phyloP scores from a whole-genome alignment of 2,797 vertebrate species.

The Lithobates sylvaticus region DNA sequence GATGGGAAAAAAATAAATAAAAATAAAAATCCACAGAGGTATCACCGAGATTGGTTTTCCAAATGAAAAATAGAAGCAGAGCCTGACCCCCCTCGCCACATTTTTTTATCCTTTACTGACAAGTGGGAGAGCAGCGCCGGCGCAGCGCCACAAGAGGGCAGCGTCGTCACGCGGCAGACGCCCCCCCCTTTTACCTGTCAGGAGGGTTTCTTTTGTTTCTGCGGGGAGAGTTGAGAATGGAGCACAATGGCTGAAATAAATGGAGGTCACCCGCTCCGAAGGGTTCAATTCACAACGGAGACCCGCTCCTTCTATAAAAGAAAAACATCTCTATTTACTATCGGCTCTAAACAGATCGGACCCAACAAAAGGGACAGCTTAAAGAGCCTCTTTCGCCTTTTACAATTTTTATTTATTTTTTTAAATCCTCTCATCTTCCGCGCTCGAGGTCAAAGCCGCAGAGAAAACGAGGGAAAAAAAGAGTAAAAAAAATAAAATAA shows the following conservation, averaged over 20 bases:
- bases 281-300: slow-evolving; percentile 38
- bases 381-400: background rate
- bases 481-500: too few species aligned
- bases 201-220: slow-evolving; percentile 52
- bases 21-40: slow-evolving; percentile 59
- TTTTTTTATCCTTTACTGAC: slow-evolving; percentile 64
- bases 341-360: slow-evolving; percentile 65
- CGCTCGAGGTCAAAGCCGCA: slow-evolving; percentile 22
- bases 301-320: slow-evolving; percentile 17
- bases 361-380: slow-evolving; percentile 20
- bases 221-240: slow-evolving; percentile 43
- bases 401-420: too few species aligned
- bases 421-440: background rate
- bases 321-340: slow-evolving; percentile 66
- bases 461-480: background rate
- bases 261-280: slow-evolving; percentile 25
- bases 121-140: slow-evolving; percentile 16
- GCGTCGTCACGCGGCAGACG: slow-evolving; percentile 52
- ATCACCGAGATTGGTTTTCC: slow-evolving; percentile 68
- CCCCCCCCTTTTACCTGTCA: background rate
- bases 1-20: slow-evolving; percentile 30
- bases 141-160: slow-evolving; percentile 73
- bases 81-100: slow-evolving; percentile 55
- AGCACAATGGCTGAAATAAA: slow-evolving; percentile 50
- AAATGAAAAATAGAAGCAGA: slow-evolving; percentile 68